Evolutionary conservation across 2,113 vertebrate genomes (phyloP), one percentile per base, ranked within the genome.

Genomic region (Istiophorus platypterus): DNA sequence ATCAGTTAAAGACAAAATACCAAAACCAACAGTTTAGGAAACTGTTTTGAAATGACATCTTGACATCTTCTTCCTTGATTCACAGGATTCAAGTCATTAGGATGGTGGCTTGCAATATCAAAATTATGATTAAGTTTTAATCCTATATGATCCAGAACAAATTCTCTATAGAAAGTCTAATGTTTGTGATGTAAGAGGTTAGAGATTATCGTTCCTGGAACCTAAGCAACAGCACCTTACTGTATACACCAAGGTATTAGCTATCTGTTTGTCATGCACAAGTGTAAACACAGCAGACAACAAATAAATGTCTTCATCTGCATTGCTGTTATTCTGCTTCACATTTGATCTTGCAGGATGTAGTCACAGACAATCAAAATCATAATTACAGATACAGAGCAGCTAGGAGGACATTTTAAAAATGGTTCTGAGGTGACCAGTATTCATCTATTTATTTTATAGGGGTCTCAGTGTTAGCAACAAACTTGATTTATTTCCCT

Each of bases 361-460:
- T 83, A 85, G 89, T 93, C 89, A 89, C 86, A 89, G 89, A 89
- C 93, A 92, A 93, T 94, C 92, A 92, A 91, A 94, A 91, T 92
- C 89, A 90, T 92, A 91, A 94, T 95, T 93, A 92, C 88, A 85
- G 85, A 90, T 92, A 92, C 89, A 82, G 92, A 90, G 92, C 91
- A 63, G 90, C 87, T 20, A 47, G 72, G 87, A 85, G 85, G 77
- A 88, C 70, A n/a, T 92, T 94, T 93, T 87, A 90, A 94, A 93
- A 94, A 92, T 89, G 93, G 82, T 84, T 90, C 88, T 52, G 87
- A 91, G 92, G 93, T 95, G 94, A 95, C 92, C 92, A 69, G 90
- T 87, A 80, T 92, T 95, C 92, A 94, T 94, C 92, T 94, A 92
- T 94, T 94, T 92, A 91, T 92, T 95, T 95, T 94, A 93, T 93